Evolutionary conservation across 2,888 invertebrate genomes (phyloP).

Genomic region (Philaethria dido): DNA sequence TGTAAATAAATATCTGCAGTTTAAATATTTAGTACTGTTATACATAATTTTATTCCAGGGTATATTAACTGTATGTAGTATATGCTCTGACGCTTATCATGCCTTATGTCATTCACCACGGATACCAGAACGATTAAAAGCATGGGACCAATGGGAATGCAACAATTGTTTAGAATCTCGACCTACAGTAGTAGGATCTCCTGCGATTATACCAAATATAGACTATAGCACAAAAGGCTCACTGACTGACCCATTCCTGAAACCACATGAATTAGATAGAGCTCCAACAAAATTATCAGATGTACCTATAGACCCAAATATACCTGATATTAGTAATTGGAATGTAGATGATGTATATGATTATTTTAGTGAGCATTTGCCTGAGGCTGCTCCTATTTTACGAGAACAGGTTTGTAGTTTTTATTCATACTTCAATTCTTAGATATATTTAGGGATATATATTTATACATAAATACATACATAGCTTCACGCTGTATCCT

Average conservation of each 20-base stretch:
- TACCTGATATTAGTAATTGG: slow-evolving; percentile 93
- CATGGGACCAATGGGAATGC: slow-evolving; percentile 88
- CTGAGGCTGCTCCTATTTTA: slow-evolving; percentile 91
- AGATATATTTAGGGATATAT: too few relatives aligned
- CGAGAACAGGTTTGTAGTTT: slow-evolving; percentile 87
- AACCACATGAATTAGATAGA: slow-evolving; percentile 76
- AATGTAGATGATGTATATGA: slow-evolving; percentile 91
- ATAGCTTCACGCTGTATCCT: too few relatives aligned
- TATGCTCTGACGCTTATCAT: slow-evolving; percentile 94
- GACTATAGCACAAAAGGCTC: slow-evolving; percentile 61
- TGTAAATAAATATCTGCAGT: background rate
- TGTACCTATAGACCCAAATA: slow-evolving; percentile 84
- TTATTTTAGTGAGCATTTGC: slow-evolving; percentile 91
- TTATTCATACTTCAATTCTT: background rate
- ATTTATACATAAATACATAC: too few relatives aligned
- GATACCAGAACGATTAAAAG: slow-evolving; percentile 82
- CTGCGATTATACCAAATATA: slow-evolving; percentile 63
- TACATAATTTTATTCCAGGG: slow-evolving; percentile 74
- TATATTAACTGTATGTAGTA: slow-evolving; percentile 89
- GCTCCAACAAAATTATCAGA: slow-evolving; percentile 70
- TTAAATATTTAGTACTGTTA: background rate
- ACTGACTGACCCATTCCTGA: slow-evolving; percentile 70
- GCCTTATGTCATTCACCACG: slow-evolving; percentile 90
- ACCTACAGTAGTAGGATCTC: slow-evolving; percentile 66
- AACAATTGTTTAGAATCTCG: slow-evolving; percentile 84